Percentiles rank a stretch among this genome's conserved stretches.
These are phyloP conservation scores for Erebia aethiops DNA, from an alignment of 2,888 invertebrate genomes.

Conservation along the genomic window DNA sequence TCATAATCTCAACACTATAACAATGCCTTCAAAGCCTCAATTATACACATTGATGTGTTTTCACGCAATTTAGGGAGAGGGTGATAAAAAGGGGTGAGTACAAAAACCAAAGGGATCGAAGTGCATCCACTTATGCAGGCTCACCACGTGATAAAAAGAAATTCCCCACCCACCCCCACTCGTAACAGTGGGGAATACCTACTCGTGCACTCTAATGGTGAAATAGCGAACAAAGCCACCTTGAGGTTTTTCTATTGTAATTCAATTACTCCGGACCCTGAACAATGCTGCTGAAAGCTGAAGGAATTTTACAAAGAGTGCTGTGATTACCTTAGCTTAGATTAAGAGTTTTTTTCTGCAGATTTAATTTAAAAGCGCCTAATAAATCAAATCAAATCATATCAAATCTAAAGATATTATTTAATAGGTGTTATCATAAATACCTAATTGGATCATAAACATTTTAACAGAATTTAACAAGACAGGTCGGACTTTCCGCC, in stretches of 20 bases:
- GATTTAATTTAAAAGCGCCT: too few relatives aligned
- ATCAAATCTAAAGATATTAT: too few relatives aligned
- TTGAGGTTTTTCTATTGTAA: slow-evolving; percentile 21
- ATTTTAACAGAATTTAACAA: too few relatives aligned
- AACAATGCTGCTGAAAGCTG: slow-evolving; percentile 14
- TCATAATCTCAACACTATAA: too few relatives aligned
- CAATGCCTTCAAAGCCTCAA: neutral
- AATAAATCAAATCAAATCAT: too few relatives aligned
- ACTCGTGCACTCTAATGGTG: slow-evolving; percentile 19
- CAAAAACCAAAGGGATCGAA: slow-evolving; percentile 1
- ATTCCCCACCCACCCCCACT: slow-evolving; percentile 1
- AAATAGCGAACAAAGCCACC: slow-evolving; percentile 15
- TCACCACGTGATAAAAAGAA: slow-evolving; percentile 2
- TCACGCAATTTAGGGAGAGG: slow-evolving; percentile 1
- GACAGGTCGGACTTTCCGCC: too few relatives aligned
- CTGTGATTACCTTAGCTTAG: neutral
- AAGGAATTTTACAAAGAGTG: slow-evolving; percentile 8
- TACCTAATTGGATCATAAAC: too few relatives aligned
- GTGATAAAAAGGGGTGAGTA: neutral
- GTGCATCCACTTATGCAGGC: slow-evolving; percentile 9
- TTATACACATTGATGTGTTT: neutral
- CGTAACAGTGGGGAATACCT: slow-evolving; percentile 4
- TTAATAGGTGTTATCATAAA: too few relatives aligned
- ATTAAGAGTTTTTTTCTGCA: too few relatives aligned
- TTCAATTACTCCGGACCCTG: slow-evolving; percentile 20